Conservation (phyloP, 2,888 invertebrate species). For the Proisotoma minuta region DNA sequence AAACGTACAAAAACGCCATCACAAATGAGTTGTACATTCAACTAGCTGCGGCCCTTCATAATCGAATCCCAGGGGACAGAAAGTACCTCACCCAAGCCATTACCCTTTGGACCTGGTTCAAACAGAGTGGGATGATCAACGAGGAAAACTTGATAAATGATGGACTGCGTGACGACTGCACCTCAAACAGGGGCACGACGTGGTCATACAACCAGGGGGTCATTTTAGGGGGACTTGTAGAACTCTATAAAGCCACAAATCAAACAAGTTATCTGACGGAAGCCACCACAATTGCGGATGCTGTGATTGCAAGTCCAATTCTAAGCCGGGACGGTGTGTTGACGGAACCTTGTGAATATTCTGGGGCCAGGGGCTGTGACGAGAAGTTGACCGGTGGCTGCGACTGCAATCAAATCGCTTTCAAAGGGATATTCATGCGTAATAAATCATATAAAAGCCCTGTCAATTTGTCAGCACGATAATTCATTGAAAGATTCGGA, state of each 20-base stretch:
- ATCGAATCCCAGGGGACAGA: constrained; percentile 36
- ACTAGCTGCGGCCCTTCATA: constrained; percentile 36
- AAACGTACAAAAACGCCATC: constrained; percentile 44
- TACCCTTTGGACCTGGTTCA: constrained; percentile 40
- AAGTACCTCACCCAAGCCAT: constrained; percentile 35
- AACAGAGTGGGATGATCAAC: constrained; percentile 41
- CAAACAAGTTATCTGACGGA: constrained; percentile 17
- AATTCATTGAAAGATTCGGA: too few species aligned
- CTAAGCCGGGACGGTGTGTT: constrained; percentile 33
- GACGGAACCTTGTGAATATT: constrained; percentile 32
- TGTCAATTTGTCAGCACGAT: too few species aligned
- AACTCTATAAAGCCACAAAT: constrained; percentile 30
- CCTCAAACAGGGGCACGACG: constrained; percentile 28
- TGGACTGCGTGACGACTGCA: constrained; percentile 24
- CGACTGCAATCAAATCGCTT: constrained; percentile 28
- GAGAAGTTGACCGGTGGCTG: constrained; percentile 7
- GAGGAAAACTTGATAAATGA: constrained; percentile 34
- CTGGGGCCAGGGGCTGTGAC: constrained; percentile 6
- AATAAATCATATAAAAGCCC: too few species aligned
- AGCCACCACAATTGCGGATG: constrained; percentile 37
- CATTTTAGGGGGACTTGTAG: constrained; percentile 36
- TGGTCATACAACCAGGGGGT: constrained; percentile 42
- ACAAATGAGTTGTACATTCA: constrained; percentile 43
- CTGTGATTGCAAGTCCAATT: constrained; percentile 26
- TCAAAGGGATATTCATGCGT: constrained; percentile 40